phyloP scores from a whole-genome alignment of 2,888 invertebrate genomes.

The Drosophila leonis region DNA sequence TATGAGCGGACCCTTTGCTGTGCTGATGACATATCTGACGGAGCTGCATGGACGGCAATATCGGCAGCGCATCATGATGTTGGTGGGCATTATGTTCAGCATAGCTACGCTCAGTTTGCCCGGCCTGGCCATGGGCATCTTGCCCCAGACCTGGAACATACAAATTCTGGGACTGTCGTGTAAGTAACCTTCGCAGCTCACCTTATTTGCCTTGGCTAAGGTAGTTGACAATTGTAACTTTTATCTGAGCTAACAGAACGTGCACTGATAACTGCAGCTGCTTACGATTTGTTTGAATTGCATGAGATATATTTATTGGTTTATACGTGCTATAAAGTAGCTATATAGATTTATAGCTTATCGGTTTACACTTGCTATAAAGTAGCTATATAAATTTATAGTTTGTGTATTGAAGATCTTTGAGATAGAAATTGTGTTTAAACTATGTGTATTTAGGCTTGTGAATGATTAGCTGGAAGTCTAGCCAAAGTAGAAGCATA shows the following conservation, averaged over 20 bases:
- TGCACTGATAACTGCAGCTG: background rate
- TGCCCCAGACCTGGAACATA: constrained; percentile 88
- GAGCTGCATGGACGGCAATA: constrained; percentile 90
- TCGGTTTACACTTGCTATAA: background rate
- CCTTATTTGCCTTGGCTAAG: background rate
- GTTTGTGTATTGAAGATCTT: background rate
- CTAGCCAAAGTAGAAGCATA: background rate
- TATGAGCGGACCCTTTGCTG: constrained; percentile 90
- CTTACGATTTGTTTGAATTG: background rate
- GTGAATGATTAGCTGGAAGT: background rate
- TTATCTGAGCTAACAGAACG: background rate
- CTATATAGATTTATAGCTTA: background rate
- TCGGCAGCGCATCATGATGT: constrained; percentile 88
- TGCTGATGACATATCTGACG: constrained; percentile 90
- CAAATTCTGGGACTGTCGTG: constrained; percentile 83
- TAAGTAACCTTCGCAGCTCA: constrained; percentile 48
- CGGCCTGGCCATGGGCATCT: constrained; percentile 90
- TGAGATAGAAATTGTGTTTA: no score
- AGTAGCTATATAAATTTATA: background rate
- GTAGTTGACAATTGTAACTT: background rate
- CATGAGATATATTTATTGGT: constrained; percentile 2
- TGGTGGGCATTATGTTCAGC: constrained; percentile 89
- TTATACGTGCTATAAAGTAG: background rate
- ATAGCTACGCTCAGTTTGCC: constrained; percentile 89
- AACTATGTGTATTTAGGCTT: no score